Percentiles rank a stretch among this genome's conserved stretches.
These are phyloP conservation scores for Anniella stebbinsi DNA, from an alignment of 2,797 vertebrate species.

Conservation along the genomic window DNA sequence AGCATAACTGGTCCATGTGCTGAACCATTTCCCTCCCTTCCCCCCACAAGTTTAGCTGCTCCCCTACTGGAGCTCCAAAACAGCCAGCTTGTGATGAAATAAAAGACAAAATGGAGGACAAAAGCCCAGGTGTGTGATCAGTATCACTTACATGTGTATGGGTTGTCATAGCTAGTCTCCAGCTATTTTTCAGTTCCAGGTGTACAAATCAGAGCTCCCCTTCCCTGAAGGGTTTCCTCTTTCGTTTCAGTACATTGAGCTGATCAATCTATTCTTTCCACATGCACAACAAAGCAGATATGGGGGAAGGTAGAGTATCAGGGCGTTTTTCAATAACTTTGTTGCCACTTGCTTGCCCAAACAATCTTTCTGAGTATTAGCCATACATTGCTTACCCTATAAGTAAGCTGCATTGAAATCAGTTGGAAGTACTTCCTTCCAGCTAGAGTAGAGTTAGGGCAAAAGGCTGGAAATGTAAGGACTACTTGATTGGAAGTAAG, in stretches of 20 bases:
- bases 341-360: not conserved
- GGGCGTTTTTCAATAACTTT: not conserved
- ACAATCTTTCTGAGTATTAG: not conserved
- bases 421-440: not conserved
- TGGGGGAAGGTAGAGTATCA: not conserved
- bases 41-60: not conserved
- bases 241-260: not conserved
- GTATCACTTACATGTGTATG: not conserved
- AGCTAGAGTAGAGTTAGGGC: not conserved
- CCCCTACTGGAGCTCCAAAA: not conserved
- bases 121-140: not conserved
- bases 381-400: not conserved
- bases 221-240: not conserved
- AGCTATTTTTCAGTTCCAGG: not conserved
- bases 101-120: not conserved
- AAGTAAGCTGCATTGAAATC: not conserved
- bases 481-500: not conserved
- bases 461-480: not conserved
- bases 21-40: not conserved
- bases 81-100: not conserved
- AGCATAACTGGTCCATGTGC: not conserved
- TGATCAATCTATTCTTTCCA: not conserved
- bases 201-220: not conserved
- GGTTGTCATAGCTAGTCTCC: not conserved
- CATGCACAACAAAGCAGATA: not conserved